Evolutionary conservation across 2,888 invertebrate species (phyloP).

Genomic region (Silvanus unidentatus): DNA sequence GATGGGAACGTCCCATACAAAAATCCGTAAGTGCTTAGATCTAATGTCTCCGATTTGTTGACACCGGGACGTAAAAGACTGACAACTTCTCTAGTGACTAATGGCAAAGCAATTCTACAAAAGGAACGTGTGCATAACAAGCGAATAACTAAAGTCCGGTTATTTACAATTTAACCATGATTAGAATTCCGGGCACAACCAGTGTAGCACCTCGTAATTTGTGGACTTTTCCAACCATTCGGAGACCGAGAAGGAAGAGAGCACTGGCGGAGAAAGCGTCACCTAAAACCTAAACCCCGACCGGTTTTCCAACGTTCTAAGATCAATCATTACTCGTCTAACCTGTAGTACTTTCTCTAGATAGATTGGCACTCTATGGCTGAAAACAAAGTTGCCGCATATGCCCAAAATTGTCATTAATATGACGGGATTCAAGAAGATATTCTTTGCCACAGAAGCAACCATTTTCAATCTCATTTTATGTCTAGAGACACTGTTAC

Average conservation of each 20-base stretch:
- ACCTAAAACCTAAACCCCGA: slow-evolving; percentile 66
- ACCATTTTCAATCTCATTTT: slow-evolving; percentile 38
- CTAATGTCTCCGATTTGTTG: slow-evolving; percentile 68
- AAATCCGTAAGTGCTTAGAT: slow-evolving; percentile 88
- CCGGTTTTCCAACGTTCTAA: no score
- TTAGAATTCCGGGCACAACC: slow-evolving; percentile 78
- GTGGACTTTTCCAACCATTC: slow-evolving; percentile 88
- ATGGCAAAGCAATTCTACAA: slow-evolving; percentile 69
- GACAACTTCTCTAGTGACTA: slow-evolving; percentile 81
- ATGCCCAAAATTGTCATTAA: slow-evolving; percentile 92
- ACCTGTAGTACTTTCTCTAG: slow-evolving; percentile 71
- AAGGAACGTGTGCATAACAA: no score
- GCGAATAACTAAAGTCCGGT: no score
- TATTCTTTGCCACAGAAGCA: slow-evolving; percentile 55
- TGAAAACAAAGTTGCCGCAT: slow-evolving; percentile 73
- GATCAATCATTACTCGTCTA: no score
- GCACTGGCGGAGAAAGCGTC: slow-evolving; percentile 89
- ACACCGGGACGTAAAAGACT: slow-evolving; percentile 65
- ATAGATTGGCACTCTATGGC: slow-evolving; percentile 69
- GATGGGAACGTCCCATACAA: slow-evolving; percentile 94
- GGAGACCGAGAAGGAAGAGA: slow-evolving; percentile 80
- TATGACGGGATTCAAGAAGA: slow-evolving; percentile 82
- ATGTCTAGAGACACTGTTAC: slow-evolving; percentile 25
- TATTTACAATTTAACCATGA: slow-evolving; percentile 77
- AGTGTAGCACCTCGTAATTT: slow-evolving; percentile 72